Evolutionary conservation across 2,888 invertebrate genomes (phyloP).

Genomic region (Sinhomidia bicolor): DNA sequence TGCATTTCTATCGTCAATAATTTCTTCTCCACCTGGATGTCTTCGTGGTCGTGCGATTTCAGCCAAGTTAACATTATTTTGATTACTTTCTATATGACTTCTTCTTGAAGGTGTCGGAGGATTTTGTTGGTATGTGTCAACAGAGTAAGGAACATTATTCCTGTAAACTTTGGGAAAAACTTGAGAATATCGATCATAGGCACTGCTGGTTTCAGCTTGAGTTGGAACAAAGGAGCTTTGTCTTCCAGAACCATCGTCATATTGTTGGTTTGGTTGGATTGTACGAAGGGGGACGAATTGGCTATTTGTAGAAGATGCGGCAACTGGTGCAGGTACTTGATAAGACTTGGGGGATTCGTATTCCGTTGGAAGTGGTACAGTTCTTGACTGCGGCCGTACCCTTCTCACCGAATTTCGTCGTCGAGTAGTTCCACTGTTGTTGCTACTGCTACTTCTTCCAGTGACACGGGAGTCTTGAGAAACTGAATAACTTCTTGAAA

Average conservation of each 20-base stretch:
- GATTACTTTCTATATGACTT: slow-evolving; percentile 34
- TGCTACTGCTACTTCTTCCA: slow-evolving; percentile 15
- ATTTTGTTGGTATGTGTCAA: slow-evolving; percentile 16
- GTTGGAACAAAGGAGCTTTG: slow-evolving; percentile 55
- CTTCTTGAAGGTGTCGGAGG: slow-evolving; percentile 25
- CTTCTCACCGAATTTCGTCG: slow-evolving; percentile 47
- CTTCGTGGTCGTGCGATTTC: slow-evolving; percentile 74
- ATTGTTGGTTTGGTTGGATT: slow-evolving; percentile 24
- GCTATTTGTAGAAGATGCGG: background rate
- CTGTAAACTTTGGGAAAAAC: slow-evolving; percentile 55
- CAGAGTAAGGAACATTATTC: slow-evolving; percentile 60
- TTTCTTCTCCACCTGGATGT: slow-evolving; percentile 57
- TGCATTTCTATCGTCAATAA: background rate
- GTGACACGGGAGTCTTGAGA: background rate
- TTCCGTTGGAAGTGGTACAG: slow-evolving; percentile 28
- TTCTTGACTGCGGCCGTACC: slow-evolving; percentile 61
- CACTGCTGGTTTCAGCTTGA: slow-evolving; percentile 37
- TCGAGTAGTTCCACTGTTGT: slow-evolving; percentile 43
- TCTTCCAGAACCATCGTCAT: background rate
- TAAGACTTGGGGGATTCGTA: background rate
- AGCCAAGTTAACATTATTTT: slow-evolving; percentile 50
- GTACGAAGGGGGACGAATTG: slow-evolving; percentile 50
- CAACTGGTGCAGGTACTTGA: background rate
- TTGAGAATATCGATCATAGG: slow-evolving; percentile 16
- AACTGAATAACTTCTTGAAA: slow-evolving; percentile 74